Percentiles rank a stretch among this genome's conserved stretches.
Evolutionary conservation across 2,113 vertebrate genomes (phyloP).

Genomic region (Psettodes erumei): DNA sequence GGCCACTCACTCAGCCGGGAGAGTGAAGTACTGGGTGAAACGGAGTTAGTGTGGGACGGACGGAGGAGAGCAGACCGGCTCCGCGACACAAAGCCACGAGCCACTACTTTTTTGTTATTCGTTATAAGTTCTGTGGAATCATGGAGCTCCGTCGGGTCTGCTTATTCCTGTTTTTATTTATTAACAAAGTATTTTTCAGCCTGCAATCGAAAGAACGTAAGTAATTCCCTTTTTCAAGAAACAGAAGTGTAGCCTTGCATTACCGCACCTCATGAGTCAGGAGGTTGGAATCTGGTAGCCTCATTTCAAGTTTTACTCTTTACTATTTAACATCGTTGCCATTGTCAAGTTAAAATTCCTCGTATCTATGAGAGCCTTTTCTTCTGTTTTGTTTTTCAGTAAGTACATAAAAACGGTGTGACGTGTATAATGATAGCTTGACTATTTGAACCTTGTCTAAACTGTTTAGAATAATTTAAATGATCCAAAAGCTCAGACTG

Average conservation of each 20-base stretch:
- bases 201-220: constrained; percentile 83
- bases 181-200: constrained; percentile 66
- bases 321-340: background rate
- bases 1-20: constrained; percentile 40
- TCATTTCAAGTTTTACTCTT: constrained; percentile 20
- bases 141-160: constrained; percentile 76
- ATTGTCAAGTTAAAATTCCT: background rate
- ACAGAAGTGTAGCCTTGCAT: background rate
- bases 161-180: constrained; percentile 75
- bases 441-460: background rate
- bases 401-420: background rate
- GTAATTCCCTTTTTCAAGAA: constrained; percentile 40
- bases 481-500: background rate
- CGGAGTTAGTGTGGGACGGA: constrained; percentile 16
- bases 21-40: constrained; percentile 33
- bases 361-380: accelerated
- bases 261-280: constrained; percentile 52
- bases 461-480: background rate
- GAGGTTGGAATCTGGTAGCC: constrained; percentile 42
- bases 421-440: background rate
- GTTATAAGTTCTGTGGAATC: constrained; percentile 35
- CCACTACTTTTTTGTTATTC: constrained; percentile 13
- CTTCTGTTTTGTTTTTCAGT: background rate
- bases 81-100: background rate
- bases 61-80: constrained; percentile 17